phyloP scores from a whole-genome alignment of 2,888 invertebrate genomes.

The Callimorpha dominula region DNA sequence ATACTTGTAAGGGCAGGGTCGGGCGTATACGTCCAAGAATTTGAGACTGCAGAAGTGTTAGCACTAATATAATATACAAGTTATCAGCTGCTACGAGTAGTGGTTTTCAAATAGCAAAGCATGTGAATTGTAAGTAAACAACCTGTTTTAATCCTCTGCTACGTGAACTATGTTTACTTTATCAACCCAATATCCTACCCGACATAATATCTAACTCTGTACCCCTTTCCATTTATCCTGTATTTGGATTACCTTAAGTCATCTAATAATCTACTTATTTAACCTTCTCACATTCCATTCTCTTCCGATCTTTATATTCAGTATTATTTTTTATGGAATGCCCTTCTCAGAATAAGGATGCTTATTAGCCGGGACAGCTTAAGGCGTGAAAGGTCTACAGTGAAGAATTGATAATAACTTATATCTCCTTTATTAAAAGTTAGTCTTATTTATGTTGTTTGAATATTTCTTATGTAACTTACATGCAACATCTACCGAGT shows the following conservation, averaged over 20 bases:
- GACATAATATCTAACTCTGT: too few relatives aligned
- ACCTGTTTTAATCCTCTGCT: neutral
- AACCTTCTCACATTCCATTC: too few relatives aligned
- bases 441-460: neutral
- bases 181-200: neutral
- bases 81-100: neutral
- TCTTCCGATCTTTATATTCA: too few relatives aligned
- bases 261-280: too few relatives aligned
- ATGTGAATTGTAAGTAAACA: neutral
- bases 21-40: neutral
- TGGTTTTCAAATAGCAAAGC: neutral
- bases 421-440: too few relatives aligned
- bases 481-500: neutral
- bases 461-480: neutral
- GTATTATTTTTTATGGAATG: too few relatives aligned
- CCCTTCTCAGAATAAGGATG: too few relatives aligned
- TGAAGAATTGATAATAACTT: too few relatives aligned
- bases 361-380: too few relatives aligned
- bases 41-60: neutral
- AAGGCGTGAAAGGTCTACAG: too few relatives aligned
- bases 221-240: too few relatives aligned
- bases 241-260: too few relatives aligned
- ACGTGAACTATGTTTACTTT: neutral
- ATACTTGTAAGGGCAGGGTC: neutral
- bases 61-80: neutral